Percentiles rank a stretch among this genome's conserved stretches.
phyloP scores from a whole-genome alignment of 2,888 invertebrate species.

The Stegana nigrithorax region DNA sequence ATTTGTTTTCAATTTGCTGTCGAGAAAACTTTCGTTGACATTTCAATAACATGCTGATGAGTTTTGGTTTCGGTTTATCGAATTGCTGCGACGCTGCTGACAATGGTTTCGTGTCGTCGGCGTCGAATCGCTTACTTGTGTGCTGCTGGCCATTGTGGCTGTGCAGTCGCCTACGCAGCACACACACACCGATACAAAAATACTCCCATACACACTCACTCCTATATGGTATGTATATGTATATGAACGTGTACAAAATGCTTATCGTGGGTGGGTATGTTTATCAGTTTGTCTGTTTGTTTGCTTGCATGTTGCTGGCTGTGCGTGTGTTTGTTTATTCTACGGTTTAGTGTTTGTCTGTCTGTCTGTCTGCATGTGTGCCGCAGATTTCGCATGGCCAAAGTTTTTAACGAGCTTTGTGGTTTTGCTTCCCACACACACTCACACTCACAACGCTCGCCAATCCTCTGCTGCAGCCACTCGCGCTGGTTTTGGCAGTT shows the following conservation, averaged over 20 bases:
- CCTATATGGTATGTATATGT: no score
- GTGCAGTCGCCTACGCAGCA: no score
- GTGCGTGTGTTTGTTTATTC: not conserved
- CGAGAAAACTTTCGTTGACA: slow-evolving; percentile 8
- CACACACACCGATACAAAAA: no score
- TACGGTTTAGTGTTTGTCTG: not conserved
- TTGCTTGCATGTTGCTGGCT: not conserved
- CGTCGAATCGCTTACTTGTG: no score
- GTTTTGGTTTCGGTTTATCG: not conserved
- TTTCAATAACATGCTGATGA: slow-evolving; percentile 1
- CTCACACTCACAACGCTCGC: not conserved
- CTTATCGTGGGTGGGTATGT: no score
- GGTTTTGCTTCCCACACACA: slow-evolving; percentile 3
- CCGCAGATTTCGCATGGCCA: slow-evolving; percentile 11
- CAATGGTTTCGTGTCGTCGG: no score
- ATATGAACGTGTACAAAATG: no score
- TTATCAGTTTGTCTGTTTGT: no score
- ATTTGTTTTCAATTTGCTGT: slow-evolving; percentile 16
- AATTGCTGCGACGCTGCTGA: not conserved
- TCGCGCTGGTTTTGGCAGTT: not conserved
- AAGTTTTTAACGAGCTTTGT: slow-evolving; percentile 10
- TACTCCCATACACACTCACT: no score
- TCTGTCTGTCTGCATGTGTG: not conserved
- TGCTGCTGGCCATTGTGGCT: no score
- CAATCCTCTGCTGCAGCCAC: no score